Evolutionary conservation across 2,888 invertebrate genomes (phyloP), one percentile per base, ranked within the genome.

Genomic region (Thalpophila matura): DNA sequence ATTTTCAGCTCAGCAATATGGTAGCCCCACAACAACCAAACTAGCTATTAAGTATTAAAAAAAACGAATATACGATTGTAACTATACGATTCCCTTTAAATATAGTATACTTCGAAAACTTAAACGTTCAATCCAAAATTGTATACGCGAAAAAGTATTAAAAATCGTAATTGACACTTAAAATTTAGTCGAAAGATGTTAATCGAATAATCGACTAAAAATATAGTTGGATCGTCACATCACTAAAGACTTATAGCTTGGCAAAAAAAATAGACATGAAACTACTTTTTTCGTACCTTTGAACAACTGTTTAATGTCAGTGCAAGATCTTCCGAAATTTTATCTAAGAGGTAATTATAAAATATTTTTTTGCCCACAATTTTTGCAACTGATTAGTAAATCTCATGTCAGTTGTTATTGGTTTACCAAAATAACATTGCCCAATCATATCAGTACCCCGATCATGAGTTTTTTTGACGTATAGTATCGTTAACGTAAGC

Each of bases 101-200:
- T 80, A 84, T 81, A 83, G 86, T 86, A 88, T 86, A 87, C 87
- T 86, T 76, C 49, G 51, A 76, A 78, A 75, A 75, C 69, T 68
- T 74, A 71, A 81, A 86, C 84, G 79, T 87, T 89, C 80, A 89
- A 89, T 91, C 89, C 88, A 91, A 89, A 86, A 83, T 86, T 91
- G 92, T 92, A 92, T 92, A 92, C 92, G 92, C 89, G 79, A 83
- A 82, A 83, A 81, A 82, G 79, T 81, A 82, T 76, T 82, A 81
- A 80, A 80, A 79, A 64, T 66, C 60, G 54, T 75, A 81, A 63
- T 72, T 70, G 75, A 80, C 74, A 72, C 47, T 69, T 72, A 67
- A 74, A 74, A 51, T 73, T 79, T 81, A 79, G 80, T 74, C 49
- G 51, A 47, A 29, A 43, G 59, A 67, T 73, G 53, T 55, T 26